These are phyloP conservation scores for Copsychus sechellarum DNA, from an alignment of 2,113 vertebrate species.

Conservation along the genomic window DNA sequence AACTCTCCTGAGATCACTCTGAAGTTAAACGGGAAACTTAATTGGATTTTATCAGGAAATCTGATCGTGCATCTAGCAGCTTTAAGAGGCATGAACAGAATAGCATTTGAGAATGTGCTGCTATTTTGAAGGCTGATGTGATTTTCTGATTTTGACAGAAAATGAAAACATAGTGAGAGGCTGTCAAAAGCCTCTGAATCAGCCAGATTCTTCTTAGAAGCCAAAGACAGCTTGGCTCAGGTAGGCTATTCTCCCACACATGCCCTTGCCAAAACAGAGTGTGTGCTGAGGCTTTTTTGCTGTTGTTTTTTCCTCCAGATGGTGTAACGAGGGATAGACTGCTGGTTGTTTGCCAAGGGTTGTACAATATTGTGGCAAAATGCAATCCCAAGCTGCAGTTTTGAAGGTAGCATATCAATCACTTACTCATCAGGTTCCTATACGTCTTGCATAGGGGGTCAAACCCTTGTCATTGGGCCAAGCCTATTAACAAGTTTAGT, in stretches of 20 bases:
- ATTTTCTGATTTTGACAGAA: conserved; percentile 32
- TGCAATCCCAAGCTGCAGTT: not conserved
- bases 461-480: conserved; percentile 7
- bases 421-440: not conserved
- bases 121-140: conserved; percentile 17
- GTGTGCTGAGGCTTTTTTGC: not conserved
- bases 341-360: not conserved
- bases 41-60: not conserved
- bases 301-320: conserved; percentile 25
- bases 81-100: not conserved
- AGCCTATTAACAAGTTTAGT: not conserved
- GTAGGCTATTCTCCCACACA: not conserved
- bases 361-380: conserved; percentile 22
- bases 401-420: not conserved
- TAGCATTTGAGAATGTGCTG: not conserved
- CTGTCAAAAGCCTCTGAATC: conserved; percentile 41
- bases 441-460: not conserved
- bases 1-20: not conserved
- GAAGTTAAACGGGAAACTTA: not conserved
- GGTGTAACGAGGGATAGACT: not conserved
- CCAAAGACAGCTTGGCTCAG: conserved; percentile 44
- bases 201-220: conserved; percentile 28
- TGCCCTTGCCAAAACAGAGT: conserved; percentile 4
- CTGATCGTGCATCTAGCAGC: not conserved
- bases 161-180: conserved; percentile 21